A percentile compares a stretch with the other conserved stretches of the same genome.
These are phyloP conservation scores for Watsonalla cultraria DNA, from an alignment of 2,888 invertebrate species.

Conservation along the genomic window DNA sequence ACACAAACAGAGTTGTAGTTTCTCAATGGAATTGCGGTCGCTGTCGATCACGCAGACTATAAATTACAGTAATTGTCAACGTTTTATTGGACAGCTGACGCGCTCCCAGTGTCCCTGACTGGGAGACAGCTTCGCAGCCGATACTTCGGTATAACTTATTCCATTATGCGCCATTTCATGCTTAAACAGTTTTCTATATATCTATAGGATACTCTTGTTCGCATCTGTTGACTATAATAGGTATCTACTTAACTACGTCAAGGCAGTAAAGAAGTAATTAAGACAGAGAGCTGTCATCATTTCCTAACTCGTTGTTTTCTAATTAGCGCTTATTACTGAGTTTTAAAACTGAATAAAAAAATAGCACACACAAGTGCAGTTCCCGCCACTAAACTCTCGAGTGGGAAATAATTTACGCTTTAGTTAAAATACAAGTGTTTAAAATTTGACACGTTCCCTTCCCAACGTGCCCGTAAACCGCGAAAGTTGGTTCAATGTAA, in stretches of 20 bases:
- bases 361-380: not conserved
- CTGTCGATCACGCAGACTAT: conserved; percentile 42
- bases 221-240: no score
- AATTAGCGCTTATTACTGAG: no score
- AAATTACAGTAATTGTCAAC: conserved; percentile 52
- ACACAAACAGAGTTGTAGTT: conserved; percentile 14
- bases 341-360: not conserved
- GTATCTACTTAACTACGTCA: no score
- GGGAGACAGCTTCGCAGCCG: conserved; percentile 6
- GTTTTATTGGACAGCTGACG: conserved; percentile 54
- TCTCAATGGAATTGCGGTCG: conserved; percentile 16
- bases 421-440: conserved; percentile 28
- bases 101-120: conserved; percentile 21
- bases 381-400: not conserved
- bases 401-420: conserved; percentile 13
- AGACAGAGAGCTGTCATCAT: no score
- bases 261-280: no score
- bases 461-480: conserved; percentile 55
- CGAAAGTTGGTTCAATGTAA: conserved; percentile 66
- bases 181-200: not conserved
- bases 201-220: no score
- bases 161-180: not conserved
- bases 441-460: conserved; percentile 47
- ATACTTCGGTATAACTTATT: not conserved
- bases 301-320: no score